phyloP scores from a whole-genome alignment of 2,113 vertebrate genomes.

The Heteronetta atricapilla region DNA sequence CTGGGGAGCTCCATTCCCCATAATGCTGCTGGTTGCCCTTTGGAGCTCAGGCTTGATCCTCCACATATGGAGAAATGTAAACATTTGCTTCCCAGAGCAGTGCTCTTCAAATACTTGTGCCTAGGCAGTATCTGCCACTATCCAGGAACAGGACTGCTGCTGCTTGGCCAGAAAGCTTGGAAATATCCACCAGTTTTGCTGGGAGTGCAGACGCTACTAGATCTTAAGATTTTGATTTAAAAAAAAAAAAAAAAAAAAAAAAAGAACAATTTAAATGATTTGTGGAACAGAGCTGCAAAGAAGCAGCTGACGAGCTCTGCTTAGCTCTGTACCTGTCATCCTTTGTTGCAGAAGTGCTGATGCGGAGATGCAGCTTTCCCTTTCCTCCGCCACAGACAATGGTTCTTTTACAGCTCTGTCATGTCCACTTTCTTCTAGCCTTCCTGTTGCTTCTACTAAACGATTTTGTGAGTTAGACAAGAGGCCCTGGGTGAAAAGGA shows the following conservation, averaged over 20 bases:
- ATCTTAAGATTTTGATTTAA: neutral
- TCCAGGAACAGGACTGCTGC: neutral
- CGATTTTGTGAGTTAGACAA: slow-evolving; percentile 37
- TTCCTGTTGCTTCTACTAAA: slow-evolving; percentile 21
- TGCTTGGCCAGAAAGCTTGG: neutral
- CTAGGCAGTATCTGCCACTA: neutral
- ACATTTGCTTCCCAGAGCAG: slow-evolving; percentile 5
- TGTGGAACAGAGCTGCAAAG: neutral
- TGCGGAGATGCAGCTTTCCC: neutral
- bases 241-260: neutral
- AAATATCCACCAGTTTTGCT: neutral
- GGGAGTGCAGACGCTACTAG: neutral
- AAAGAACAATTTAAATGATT: neutral
- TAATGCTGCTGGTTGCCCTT: neutral
- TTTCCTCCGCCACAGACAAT: neutral
- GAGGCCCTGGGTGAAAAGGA: slow-evolving; percentile 28
- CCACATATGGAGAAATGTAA: neutral
- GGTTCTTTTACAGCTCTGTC: neutral
- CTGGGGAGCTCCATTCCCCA: neutral
- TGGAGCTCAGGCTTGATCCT: slow-evolving; percentile 29
- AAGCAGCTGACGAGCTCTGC: neutral
- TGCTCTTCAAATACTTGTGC: neutral
- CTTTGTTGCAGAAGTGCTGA: slow-evolving; percentile 12
- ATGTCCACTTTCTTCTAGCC: slow-evolving; percentile 15
- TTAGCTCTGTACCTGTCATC: neutral